Evolutionary conservation across 2,888 invertebrate species (phyloP).

Genomic region (Cinara cedri): DNA sequence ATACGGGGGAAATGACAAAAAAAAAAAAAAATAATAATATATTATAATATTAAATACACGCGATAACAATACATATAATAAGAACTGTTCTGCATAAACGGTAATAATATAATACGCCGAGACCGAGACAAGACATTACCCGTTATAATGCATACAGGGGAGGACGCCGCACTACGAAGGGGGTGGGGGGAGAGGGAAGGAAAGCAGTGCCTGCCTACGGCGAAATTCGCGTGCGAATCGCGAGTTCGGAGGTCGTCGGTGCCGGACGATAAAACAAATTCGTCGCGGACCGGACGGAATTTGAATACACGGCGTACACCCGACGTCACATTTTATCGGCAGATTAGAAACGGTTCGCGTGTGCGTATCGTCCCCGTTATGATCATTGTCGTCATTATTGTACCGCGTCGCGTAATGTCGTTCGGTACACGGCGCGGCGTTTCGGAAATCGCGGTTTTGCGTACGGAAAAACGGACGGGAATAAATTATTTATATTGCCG

Average conservation of each 20-base stretch:
- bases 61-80: too few relatives aligned
- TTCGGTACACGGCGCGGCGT: background rate
- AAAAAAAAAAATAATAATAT: background rate
- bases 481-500: background rate
- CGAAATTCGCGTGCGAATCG: too few relatives aligned
- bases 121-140: too few relatives aligned
- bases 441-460: background rate
- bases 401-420: too few relatives aligned
- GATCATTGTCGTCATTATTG: too few relatives aligned
- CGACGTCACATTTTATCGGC: background rate
- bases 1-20: background rate
- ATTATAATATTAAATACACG: too few relatives aligned
- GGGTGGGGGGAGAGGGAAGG: too few relatives aligned
- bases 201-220: too few relatives aligned
- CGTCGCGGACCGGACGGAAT: conserved; percentile 41
- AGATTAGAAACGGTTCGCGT: conserved; percentile 25
- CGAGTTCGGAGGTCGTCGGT: conserved; percentile 47
- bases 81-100: background rate
- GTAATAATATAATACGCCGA: background rate
- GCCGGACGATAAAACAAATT: conserved; percentile 56
- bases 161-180: background rate
- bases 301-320: background rate
- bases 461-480: too few relatives aligned
- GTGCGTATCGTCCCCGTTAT: too few relatives aligned
- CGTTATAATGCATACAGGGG: background rate